A percentile compares a stretch with the other conserved stretches of the same genome.
Conservation (phyloP, 2,113 vertebrate genomes). For the Fregetta grallaria region DNA sequence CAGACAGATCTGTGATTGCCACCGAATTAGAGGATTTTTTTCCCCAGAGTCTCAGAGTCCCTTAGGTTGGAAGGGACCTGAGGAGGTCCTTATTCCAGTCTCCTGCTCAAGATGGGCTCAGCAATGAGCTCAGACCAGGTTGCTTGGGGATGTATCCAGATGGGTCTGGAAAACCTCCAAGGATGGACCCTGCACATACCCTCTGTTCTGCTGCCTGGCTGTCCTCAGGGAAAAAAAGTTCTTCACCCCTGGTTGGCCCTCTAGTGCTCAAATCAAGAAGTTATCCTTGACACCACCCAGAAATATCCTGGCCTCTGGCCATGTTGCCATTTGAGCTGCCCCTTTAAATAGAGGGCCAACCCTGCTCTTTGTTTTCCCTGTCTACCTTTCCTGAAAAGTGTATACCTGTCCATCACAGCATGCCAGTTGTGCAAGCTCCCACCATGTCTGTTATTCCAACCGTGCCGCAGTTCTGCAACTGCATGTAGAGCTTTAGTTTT, state of each 20-base stretch:
- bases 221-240: neutral
- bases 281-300: neutral
- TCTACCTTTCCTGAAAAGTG: neutral
- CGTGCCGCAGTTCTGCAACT: neutral
- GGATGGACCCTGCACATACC: neutral
- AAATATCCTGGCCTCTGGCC: neutral
- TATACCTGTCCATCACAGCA: no score
- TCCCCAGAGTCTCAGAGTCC: neutral
- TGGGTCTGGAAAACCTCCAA: neutral
- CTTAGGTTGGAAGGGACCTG: neutral
- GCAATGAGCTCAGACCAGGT: neutral
- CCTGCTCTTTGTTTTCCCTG: neutral
- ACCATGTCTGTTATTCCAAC: neutral
- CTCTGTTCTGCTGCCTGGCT: neutral
- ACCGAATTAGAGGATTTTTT: neutral
- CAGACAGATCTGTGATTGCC: neutral
- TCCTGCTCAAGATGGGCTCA: neutral
- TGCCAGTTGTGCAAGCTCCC: neutral
- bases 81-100: neutral
- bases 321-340: neutral
- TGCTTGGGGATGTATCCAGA: neutral
- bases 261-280: neutral
- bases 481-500: neutral
- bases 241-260: neutral
- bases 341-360: neutral